Percentiles rank a stretch among this genome's conserved stretches.
These are phyloP conservation scores for human DNA, from an alignment of 2,113 vertebrate genomes.

Conservation along the genomic window DNA sequence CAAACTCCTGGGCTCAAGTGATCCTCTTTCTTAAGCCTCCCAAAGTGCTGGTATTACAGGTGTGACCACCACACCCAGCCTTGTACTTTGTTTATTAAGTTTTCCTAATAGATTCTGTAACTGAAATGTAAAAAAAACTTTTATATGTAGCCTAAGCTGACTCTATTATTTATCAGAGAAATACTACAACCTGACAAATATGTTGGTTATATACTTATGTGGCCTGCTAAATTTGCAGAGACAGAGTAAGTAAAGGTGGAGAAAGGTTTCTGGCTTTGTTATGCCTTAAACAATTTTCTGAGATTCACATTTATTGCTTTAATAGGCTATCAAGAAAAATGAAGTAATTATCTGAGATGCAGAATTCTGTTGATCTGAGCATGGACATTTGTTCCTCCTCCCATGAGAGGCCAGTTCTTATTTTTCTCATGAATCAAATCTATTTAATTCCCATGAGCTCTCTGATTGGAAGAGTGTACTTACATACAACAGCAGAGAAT, in stretches of 20 bases:
- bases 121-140: background rate
- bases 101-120: background rate
- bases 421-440: constrained; percentile 8
- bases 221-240: background rate
- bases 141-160: background rate
- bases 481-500: constrained; percentile 25
- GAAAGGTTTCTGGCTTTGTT: background rate
- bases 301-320: constrained; percentile 7
- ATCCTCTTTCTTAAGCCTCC: too few species aligned
- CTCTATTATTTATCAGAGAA: background rate
- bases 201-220: background rate
- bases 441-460: background rate
- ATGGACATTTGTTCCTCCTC: background rate
- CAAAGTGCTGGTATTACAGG: too few species aligned
- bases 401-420: background rate
- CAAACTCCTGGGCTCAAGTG: too few species aligned
- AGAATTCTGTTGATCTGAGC: background rate
- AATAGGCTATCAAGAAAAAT: constrained; percentile 35
- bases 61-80: too few species aligned
- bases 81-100: background rate
- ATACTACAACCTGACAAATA: background rate
- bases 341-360: constrained; percentile 9
- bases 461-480: background rate
- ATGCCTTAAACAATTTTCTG: background rate
- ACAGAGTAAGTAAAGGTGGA: background rate